These are phyloP conservation scores for Rhagium mordax DNA, from an alignment of 2,888 invertebrate genomes.

Conservation along the genomic window DNA sequence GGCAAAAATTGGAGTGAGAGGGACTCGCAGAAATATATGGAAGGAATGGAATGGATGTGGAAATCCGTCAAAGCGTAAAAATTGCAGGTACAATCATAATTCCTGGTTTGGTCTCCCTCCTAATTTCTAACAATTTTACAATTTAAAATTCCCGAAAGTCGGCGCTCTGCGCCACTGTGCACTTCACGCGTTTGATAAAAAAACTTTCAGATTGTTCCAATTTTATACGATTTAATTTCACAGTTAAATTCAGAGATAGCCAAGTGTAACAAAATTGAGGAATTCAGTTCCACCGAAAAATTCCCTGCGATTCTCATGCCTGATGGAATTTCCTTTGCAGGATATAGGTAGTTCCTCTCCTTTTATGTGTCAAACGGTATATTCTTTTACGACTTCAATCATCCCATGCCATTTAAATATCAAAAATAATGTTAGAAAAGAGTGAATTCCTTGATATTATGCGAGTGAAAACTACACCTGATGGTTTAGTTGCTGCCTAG, in stretches of 20 bases:
- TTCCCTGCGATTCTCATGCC: conserved; percentile 13
- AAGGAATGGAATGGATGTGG: too few species aligned
- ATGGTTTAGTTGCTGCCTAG: too few species aligned
- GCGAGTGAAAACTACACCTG: too few species aligned
- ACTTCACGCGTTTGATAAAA: conserved; percentile 8
- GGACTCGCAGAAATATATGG: too few species aligned
- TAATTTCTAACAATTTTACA: too few species aligned
- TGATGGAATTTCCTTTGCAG: conserved; percentile 12
- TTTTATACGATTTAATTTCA: conserved; percentile 28
- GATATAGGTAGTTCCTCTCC: conserved; percentile 4
- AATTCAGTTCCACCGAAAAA: conserved; percentile 26
- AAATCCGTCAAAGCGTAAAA: too few species aligned
- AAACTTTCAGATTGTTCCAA: conserved; percentile 16
- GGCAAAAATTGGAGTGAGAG: too few species aligned
- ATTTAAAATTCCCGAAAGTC: too few species aligned
- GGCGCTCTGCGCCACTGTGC: not conserved
- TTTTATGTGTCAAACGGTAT: not conserved
- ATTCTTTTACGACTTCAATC: not conserved
- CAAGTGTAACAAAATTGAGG: conserved; percentile 28
- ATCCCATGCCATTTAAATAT: not conserved
- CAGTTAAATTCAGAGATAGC: conserved; percentile 22
- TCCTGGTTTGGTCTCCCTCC: too few species aligned
- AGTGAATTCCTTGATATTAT: too few species aligned
- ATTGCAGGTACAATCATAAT: too few species aligned
- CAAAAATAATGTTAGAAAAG: not conserved